A percentile compares a stretch with the other conserved stretches of the same genome.
Evolutionary conservation across 2,113 vertebrate genomes (phyloP).

Genomic region (Oreochromis spilurus): DNA sequence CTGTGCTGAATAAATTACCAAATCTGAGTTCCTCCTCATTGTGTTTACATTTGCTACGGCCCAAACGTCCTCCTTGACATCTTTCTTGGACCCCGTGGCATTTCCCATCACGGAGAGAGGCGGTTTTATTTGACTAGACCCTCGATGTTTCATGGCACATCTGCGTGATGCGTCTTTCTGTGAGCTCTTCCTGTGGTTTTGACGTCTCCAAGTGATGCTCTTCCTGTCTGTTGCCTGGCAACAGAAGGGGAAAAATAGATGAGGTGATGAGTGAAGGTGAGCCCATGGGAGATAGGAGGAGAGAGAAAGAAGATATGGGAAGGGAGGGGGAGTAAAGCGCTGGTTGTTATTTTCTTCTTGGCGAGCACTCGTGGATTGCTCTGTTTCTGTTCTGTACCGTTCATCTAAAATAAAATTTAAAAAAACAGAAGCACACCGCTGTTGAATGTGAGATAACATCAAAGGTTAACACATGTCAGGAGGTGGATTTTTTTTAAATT

Average conservation of each 20-base stretch:
- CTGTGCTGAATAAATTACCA: background rate
- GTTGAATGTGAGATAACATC: background rate
- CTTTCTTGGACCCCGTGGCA: background rate
- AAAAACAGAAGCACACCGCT: background rate
- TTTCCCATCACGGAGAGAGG: background rate
- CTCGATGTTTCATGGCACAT: background rate
- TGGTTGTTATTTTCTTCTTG: conserved; percentile 29
- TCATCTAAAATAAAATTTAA: background rate
- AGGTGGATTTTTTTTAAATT: background rate
- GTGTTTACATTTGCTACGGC: background rate
- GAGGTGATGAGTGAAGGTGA: conserved; percentile 65
- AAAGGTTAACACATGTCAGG: background rate
- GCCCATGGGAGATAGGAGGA: conserved; percentile 40
- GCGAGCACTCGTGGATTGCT: conserved; percentile 14
- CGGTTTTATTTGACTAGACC: background rate
- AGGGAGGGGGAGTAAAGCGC: background rate
- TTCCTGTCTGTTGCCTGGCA: conserved; percentile 66
- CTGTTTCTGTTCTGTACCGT: background rate
- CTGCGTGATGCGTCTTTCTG: conserved; percentile 35
- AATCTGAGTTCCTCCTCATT: background rate
- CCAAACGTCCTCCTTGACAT: background rate
- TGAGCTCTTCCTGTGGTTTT: conserved; percentile 55
- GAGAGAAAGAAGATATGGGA: conserved; percentile 17
- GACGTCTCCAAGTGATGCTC: conserved; percentile 56
- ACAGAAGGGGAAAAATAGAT: conserved; percentile 56